Base-by-base conservation (phyloP, 2,113 vertebrate genomes). In the Brachypodius melanocephalos region DNA sequence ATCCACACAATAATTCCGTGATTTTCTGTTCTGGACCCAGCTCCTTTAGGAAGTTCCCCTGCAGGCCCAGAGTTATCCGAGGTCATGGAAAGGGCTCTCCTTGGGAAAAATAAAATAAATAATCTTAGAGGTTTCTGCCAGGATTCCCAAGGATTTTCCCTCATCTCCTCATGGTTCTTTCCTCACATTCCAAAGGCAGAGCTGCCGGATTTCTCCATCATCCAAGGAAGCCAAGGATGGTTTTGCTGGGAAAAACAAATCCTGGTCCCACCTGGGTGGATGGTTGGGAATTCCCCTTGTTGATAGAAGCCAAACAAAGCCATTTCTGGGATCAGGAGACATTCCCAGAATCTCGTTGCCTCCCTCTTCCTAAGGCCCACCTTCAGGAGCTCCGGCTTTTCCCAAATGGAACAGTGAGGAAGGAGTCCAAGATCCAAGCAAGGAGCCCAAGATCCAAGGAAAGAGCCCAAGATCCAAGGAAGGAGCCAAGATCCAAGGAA, bases 201-300 rank as follows among this genome's bases (percentile, higher is more conserved):
- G 4, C 46, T 3, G 4, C 17, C 0, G 1, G 38, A 8, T 52
- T 83, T 83, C 32, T 72, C 38, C 14, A 0, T 36, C 32, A 17
- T 26, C 17, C 38, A 2, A 52, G 2, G 80, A 59, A 72, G 0
- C 1, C 2, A 5, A 62, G 55, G 32, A 19, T 16, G 36, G 31
- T 51, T 51, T 31, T 43, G 1, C 12, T 9, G 38, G 32, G 38
- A 83, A 8, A 71, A 29, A 10, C 32, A 16, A 34, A 8, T 19
- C 7, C 34, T 49, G 29, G 6, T 78, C 19, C 38, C 38, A 14
- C 31, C 48, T 12, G 38, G 7, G 7, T 0, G 0, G 45, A 24
- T 12, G 25, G 36, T 10, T 43, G 57, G 38, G 67, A 72, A 62
- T 51, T 82, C 31, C 6, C 2, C 9, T 24, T 25, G 12, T 0